phyloP scores from a whole-genome alignment of 35 echinoderm and acorn worm genomes.

The Lytechinus pictus region DNA sequence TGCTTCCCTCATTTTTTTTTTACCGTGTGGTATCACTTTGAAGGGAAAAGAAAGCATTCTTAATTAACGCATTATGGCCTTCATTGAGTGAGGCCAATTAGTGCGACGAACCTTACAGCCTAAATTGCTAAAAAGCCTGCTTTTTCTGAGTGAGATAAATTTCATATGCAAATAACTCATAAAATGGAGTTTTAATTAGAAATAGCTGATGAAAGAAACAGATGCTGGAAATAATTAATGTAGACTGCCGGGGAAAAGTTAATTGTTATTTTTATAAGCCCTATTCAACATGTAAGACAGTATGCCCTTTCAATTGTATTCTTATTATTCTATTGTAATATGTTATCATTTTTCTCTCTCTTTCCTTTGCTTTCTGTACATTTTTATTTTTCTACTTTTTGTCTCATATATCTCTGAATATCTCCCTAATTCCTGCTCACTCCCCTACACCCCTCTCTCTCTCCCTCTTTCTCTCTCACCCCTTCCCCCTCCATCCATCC shows the following conservation, averaged over 20 bases:
- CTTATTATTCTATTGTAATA: neutral
- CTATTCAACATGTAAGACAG: neutral
- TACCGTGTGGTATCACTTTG: neutral
- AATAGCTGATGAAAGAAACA: slow-evolving; percentile 29
- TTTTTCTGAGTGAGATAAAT: slow-evolving; percentile 39
- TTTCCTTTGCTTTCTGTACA: too few relatives aligned
- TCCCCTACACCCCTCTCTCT: neutral
- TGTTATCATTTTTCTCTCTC: too few relatives aligned
- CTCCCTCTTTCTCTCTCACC: neutral
- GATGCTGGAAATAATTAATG: slow-evolving; percentile 40
- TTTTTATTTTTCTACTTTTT: too few relatives aligned
- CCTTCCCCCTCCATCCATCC: too few relatives aligned
- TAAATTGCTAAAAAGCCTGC: slow-evolving; percentile 55
- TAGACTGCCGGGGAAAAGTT: neutral
- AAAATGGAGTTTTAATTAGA: slow-evolving; percentile 49
- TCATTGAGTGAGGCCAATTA: slow-evolving; percentile 32
- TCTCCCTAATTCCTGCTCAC: neutral
- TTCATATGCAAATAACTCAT: slow-evolving; percentile 46
- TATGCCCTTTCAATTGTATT: neutral
- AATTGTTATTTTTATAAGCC: neutral
- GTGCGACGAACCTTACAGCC: neutral
- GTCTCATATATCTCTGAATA: neutral
- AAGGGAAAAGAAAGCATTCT: neutral
- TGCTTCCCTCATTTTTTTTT: neutral
- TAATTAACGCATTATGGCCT: slow-evolving; percentile 55